These are phyloP conservation scores for Scaptomyza tumidula DNA, from an alignment of 2,888 invertebrate species.

Conservation along the genomic window DNA sequence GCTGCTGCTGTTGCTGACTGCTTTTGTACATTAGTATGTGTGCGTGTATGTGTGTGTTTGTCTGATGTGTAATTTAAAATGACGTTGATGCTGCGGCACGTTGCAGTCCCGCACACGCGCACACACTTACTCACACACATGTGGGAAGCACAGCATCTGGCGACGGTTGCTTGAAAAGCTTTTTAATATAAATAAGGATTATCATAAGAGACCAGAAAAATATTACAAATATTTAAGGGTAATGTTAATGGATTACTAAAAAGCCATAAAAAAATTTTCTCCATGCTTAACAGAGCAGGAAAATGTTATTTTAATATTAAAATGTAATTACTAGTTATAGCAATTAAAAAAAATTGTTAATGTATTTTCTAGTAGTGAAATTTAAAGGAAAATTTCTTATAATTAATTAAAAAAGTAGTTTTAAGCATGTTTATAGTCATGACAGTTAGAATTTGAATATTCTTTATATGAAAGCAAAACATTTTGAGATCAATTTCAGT, in stretches of 20 bases:
- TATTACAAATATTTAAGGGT: neutral
- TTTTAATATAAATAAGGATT: neutral
- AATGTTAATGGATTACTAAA: neutral
- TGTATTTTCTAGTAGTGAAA: no score
- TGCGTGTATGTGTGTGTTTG: constrained; percentile 33
- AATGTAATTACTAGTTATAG: no score
- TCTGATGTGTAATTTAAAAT: constrained; percentile 75
- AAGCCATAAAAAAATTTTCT: no score
- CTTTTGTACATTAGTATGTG: constrained; percentile 23
- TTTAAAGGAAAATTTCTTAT: no score
- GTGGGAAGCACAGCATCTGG: constrained; percentile 32
- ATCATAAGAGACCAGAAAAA: neutral
- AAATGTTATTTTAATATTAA: no score
- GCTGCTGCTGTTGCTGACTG: constrained; percentile 35
- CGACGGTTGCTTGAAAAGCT: constrained; percentile 52
- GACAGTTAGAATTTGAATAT: no score
- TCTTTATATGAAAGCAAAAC: no score
- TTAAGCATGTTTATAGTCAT: no score
- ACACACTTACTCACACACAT: constrained; percentile 11
- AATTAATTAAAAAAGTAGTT: no score
- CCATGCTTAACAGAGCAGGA: no score
- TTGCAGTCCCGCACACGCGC: constrained; percentile 49
- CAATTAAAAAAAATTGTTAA: no score
- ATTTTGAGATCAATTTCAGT: no score
- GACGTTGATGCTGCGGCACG: constrained; percentile 70